A percentile compares a stretch with the other conserved stretches of the same genome.
phyloP scores from a whole-genome alignment of 2,888 invertebrate genomes.

The Pyralis farinalis region DNA sequence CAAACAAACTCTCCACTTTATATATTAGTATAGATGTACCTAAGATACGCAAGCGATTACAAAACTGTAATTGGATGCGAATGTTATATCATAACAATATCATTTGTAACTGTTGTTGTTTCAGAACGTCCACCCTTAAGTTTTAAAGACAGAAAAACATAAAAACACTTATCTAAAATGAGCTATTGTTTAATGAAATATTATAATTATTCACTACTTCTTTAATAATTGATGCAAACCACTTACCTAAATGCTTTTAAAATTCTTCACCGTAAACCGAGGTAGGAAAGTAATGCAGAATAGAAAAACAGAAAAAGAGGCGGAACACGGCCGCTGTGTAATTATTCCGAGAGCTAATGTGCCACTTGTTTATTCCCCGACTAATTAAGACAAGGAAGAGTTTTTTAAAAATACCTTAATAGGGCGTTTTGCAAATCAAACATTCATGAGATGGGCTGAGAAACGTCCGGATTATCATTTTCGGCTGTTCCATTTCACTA shows the following conservation, averaged over 20 bases:
- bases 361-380: constrained; percentile 76
- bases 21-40: no score
- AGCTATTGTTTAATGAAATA: constrained; percentile 29
- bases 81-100: no score
- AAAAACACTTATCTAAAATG: no score
- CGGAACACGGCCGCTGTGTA: constrained; percentile 55
- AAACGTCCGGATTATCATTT: constrained; percentile 42
- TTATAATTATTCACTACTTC: constrained; percentile 35
- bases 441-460: constrained; percentile 61
- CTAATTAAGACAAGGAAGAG: constrained; percentile 76
- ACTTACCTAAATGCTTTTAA: constrained; percentile 73
- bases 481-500: constrained; percentile 38
- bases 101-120: no score
- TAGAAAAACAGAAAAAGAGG: constrained; percentile 43
- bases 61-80: no score
- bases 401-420: constrained; percentile 62
- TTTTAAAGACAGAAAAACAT: no score
- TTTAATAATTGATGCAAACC: constrained; percentile 54
- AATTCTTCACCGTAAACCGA: constrained; percentile 67
- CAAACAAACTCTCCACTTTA: no score
- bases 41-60: no score
- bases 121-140: no score
- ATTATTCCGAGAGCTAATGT: constrained; percentile 77
- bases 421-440: constrained; percentile 63
- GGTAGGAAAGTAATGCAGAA: constrained; percentile 44